Evolutionary conservation across 2,888 invertebrate genomes (phyloP).

Genomic region (Odiellus spinosus): DNA sequence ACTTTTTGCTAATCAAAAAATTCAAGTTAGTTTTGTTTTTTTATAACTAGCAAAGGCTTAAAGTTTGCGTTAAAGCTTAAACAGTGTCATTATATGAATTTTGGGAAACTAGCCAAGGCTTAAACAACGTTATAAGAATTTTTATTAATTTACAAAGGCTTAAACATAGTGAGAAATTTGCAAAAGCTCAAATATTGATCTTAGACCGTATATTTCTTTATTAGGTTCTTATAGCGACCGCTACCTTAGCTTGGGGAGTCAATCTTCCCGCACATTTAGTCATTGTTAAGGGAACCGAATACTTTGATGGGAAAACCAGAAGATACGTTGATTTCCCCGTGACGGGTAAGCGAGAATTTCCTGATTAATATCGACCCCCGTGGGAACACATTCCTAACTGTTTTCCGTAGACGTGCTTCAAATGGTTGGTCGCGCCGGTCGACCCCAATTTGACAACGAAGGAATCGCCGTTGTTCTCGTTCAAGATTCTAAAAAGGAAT

Average conservation of each 20-base stretch:
- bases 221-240: conserved; percentile 81
- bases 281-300: conserved; percentile 97
- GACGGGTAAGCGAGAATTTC: conserved; percentile 39
- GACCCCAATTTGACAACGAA: conserved; percentile 89
- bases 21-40: conserved; percentile 47
- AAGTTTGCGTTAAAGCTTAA: too few relatives aligned
- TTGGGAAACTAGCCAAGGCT: too few relatives aligned
- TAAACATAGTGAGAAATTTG: too few relatives aligned
- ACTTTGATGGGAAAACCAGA: conserved; percentile 89
- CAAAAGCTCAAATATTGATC: too few relatives aligned
- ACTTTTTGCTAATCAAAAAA: conserved; percentile 82
- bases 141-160: too few relatives aligned
- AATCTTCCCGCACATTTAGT: conserved; percentile 97
- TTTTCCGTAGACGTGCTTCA: conserved; percentile 66
- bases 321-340: conserved; percentile 99
- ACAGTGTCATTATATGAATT: too few relatives aligned
- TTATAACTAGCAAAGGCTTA: background rate
- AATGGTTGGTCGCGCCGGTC: conserved; percentile 98
- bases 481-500: conserved; percentile 93
- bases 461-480: conserved; percentile 50
- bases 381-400: too few relatives aligned
- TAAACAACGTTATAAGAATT: too few relatives aligned
- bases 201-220: conserved; percentile 8
- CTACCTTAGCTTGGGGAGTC: conserved; percentile 97
- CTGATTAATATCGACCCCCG: too few relatives aligned